Evolutionary conservation across 2,888 invertebrate genomes (phyloP), one percentile per base, ranked within the genome.

Genomic region (Allolobophora icterica): DNA sequence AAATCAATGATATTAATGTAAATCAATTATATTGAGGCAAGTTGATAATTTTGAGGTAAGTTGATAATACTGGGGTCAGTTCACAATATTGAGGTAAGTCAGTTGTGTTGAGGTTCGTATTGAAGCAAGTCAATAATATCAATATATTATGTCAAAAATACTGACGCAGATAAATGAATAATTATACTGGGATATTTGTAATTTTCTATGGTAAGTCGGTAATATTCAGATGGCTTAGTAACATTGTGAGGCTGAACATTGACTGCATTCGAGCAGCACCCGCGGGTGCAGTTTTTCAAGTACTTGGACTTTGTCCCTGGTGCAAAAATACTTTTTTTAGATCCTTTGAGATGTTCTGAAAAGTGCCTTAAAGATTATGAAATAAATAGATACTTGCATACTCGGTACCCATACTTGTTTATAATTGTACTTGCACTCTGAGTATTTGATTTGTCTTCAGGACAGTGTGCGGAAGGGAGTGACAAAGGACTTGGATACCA

Each of bases 401-500:
- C 0, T 71, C n/a, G n/a, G 71, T n/a, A n/a, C 71, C 17, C 71
- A 71, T n/a, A n/a, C 0, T 30, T 71, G 30, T 11, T 71, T 71
- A 13, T n/a, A 71, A 6, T n/a, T 71, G 1, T 71, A n/a, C 71
- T 8, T 71, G n/a, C 30, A 1, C 8, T 71, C 71, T 71, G n/a
- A 30, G 30, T n/a, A 71, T n/a, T 71, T 71, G 71, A 71, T 71
- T 71, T 71, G 71, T 71, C n/a, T 91, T 3, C 91, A 95, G 95
- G 94, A 94, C 92, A 95, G 95, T 21, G 93, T 94, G 0, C 92
- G 95, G 89, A 94, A 94, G 91, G 92, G 95, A 58, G 93, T 94
- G 71, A 95, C 94, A 0, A 94, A 94, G 89, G 95, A 95, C 91
- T 92, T 95, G 92, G 93, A 95, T 92, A 94, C 95, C 21, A 92